A percentile compares a stretch with the other conserved stretches of the same genome.
Conservation (phyloP, 2,888 invertebrate species). For the Ichneumoninae sp. region DNA sequence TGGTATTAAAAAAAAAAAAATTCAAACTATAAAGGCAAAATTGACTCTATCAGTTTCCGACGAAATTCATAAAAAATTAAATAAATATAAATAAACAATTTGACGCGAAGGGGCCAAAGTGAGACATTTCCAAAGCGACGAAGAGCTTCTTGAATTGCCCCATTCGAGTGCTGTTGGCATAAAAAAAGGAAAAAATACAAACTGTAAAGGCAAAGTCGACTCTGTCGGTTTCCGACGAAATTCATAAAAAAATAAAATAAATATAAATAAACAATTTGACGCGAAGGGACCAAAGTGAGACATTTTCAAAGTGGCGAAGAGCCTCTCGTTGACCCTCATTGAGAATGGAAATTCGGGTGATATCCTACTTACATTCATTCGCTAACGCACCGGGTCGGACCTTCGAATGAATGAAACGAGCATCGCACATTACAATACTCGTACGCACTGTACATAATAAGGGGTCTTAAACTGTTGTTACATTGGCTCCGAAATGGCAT, state of each 20-base stretch:
- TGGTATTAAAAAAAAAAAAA: background rate
- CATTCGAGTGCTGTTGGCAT: background rate
- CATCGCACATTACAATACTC: conserved; percentile 39
- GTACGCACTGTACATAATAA: conserved; percentile 27
- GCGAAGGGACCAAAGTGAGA: background rate
- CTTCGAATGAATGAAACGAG: conserved; percentile 49
- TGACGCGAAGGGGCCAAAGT: background rate
- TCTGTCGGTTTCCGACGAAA: too few relatives aligned
- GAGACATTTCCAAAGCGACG: background rate
- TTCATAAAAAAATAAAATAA: too few relatives aligned
- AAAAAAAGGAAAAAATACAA: background rate
- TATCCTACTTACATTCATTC: conserved; percentile 45
- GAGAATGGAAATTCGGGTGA: conserved; percentile 54
- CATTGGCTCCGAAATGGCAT: background rate
- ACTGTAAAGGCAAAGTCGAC: too few relatives aligned
- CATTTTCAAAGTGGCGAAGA: background rate
- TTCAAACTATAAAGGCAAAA: too few relatives aligned
- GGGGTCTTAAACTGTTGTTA: background rate
- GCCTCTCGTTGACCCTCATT: conserved; percentile 38
- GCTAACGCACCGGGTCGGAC: conserved; percentile 38
- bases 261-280: too few relatives aligned
- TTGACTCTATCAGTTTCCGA: too few relatives aligned
- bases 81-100: too few relatives aligned
- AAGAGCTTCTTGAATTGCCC: conserved; percentile 19
- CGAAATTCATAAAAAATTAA: too few relatives aligned